A percentile compares a stretch with the other conserved stretches of the same genome.
Conservation (phyloP, 1,140 invertebrate genomes). For the Pogonomyrmex barbatus region DNA sequence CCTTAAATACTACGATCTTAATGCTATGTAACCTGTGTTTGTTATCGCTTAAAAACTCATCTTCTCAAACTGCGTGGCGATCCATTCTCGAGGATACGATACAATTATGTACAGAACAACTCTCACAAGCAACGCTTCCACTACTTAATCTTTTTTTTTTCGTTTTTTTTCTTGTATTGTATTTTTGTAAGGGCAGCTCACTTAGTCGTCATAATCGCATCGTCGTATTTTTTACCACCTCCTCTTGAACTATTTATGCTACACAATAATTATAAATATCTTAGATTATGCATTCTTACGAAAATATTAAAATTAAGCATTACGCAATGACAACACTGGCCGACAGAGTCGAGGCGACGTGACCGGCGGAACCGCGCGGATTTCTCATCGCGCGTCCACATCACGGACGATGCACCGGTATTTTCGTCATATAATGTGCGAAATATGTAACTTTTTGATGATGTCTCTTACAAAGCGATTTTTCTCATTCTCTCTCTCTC, state of each 20-base stretch:
- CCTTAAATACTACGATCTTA: constrained; percentile 33
- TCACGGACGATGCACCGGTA: background rate
- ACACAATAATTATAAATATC: constrained; percentile 68
- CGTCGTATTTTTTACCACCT: constrained; percentile 53
- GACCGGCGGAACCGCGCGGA: constrained; percentile 58
- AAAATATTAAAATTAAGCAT: constrained; percentile 66
- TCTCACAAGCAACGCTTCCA: constrained; percentile 35
- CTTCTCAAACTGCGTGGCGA: background rate
- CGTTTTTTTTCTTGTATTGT: background rate
- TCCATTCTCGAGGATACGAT: constrained; percentile 9
- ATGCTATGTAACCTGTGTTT: constrained; percentile 10
- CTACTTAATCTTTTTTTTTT: constrained; percentile 23
- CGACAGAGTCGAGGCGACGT: constrained; percentile 57
- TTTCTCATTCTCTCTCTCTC: background rate
- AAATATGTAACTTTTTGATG: constrained; percentile 47
- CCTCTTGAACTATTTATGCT: constrained; percentile 61
- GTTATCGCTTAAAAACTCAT: constrained; percentile 3
- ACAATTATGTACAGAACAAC: constrained; percentile 57
- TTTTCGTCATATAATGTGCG: constrained; percentile 1
- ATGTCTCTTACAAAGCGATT: constrained; percentile 36
- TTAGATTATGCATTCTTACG: constrained; percentile 59
- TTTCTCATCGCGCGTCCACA: constrained; percentile 6
- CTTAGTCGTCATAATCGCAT: constrained; percentile 66
- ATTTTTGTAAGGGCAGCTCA: constrained; percentile 46
- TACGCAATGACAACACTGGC: constrained; percentile 62